These are phyloP conservation scores for Colius striatus DNA, from an alignment of 2,113 vertebrate species.

Conservation along the genomic window DNA sequence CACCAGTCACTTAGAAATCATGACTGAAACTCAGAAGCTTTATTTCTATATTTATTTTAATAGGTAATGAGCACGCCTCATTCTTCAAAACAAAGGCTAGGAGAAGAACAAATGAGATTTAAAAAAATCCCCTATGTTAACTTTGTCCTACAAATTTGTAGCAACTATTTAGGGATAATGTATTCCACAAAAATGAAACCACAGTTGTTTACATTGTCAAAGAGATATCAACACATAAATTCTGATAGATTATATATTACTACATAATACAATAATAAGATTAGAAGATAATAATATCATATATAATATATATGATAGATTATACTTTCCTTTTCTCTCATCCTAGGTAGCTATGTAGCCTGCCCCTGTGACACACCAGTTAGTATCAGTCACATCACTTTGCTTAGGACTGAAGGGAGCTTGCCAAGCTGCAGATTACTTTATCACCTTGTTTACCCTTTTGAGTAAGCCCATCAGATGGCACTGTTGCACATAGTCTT, in stretches of 20 bases:
- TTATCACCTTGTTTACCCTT: neutral
- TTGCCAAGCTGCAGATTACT: neutral
- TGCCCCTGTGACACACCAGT: neutral
- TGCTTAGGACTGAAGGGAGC: neutral
- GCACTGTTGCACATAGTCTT: slow-evolving; percentile 49
- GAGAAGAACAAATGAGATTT: neutral
- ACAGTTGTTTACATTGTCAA: neutral
- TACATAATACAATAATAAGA: neutral
- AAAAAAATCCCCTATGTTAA: neutral
- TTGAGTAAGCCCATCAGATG: slow-evolving; percentile 59
- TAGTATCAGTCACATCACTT: neutral
- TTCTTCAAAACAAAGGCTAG: neutral
- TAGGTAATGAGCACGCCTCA: neutral
- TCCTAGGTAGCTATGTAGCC: neutral
- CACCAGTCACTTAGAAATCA: neutral
- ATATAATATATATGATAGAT: too few relatives aligned
- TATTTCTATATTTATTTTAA: neutral
- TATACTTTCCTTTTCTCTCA: neutral
- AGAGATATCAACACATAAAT: neutral
- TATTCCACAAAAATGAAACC: neutral
- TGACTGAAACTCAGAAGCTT: neutral
- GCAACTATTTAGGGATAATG: neutral
- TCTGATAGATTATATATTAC: neutral
- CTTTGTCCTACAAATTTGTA: neutral
- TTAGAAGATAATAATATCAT: too few relatives aligned